Percentiles rank a stretch among this genome's conserved stretches.
phyloP scores from a whole-genome alignment of 2,888 invertebrate species.

The Cremastobaeus sp. region DNA sequence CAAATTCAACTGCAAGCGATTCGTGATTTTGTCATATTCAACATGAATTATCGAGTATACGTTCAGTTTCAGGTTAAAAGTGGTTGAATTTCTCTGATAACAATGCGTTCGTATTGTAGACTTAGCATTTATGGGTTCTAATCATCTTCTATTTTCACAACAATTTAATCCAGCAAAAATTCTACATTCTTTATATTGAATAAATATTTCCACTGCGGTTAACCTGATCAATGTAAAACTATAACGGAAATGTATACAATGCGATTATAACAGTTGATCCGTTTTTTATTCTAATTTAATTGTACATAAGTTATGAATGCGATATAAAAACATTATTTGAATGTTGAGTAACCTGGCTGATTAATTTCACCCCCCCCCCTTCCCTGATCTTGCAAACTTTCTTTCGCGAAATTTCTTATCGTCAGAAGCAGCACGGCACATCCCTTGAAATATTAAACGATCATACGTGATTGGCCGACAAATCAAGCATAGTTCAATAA shows the following conservation, averaged over 20 bases:
- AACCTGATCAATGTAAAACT: too few relatives aligned
- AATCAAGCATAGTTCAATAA: conserved; percentile 75
- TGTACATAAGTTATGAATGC: conserved; percentile 46
- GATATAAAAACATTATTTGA: conserved; percentile 56
- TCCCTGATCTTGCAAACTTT: background rate
- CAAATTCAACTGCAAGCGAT: conserved; percentile 11
- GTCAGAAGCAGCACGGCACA: conserved; percentile 7
- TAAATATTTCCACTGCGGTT: too few relatives aligned
- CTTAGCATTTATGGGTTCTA: too few relatives aligned
- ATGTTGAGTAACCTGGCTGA: conserved; percentile 32
- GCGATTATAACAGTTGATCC: conserved; percentile 42
- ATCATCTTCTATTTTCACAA: too few relatives aligned
- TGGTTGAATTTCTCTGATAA: too few relatives aligned
- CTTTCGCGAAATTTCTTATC: conserved; percentile 37
- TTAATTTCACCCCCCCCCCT: conserved; percentile 20
- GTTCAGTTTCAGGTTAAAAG: too few relatives aligned
- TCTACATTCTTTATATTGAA: too few relatives aligned
- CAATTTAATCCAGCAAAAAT: too few relatives aligned
- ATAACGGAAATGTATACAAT: conserved; percentile 45
- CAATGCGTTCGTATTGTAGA: too few relatives aligned
- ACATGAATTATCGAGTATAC: conserved; percentile 18
- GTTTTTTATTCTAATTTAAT: conserved; percentile 48
- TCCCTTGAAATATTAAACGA: conserved; percentile 75
- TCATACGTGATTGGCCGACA: conserved; percentile 77
- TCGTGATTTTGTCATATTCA: conserved; percentile 41